Evolutionary conservation across 37 sponge, comb jelly and placozoan species (phyloP).

Genomic region (Halisarca cf. caerulea): DNA sequence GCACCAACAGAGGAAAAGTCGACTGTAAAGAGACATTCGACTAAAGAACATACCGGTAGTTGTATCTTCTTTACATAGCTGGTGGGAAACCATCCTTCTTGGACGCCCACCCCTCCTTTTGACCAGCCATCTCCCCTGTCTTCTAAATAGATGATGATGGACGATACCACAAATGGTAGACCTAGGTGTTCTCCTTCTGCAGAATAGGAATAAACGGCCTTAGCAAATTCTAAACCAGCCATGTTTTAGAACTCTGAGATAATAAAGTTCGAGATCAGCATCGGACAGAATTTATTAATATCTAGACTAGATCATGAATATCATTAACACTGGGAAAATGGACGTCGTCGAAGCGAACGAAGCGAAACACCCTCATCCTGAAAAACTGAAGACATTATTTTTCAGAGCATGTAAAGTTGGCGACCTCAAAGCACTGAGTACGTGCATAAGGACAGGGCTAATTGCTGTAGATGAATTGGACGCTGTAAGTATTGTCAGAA

Average conservation of each 20-base stretch:
- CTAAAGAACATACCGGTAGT: background rate
- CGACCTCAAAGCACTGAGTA: background rate
- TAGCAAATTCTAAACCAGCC: constrained; percentile 46
- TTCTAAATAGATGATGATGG: constrained; percentile 55
- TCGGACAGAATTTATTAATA: too few species aligned
- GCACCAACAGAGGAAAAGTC: too few species aligned
- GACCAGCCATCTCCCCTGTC: constrained; percentile 71
- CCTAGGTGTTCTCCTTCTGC: constrained; percentile 38
- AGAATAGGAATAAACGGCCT: constrained; percentile 52
- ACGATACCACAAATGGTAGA: constrained; percentile 44
- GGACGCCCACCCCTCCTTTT: constrained; percentile 48
- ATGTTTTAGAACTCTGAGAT: background rate
- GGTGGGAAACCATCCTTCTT: constrained; percentile 78
- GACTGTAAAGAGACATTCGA: too few species aligned
- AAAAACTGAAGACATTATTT: background rate
- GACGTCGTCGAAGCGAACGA: background rate
- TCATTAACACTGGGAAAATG: background rate
- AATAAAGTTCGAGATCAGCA: too few species aligned
- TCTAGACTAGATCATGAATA: too few species aligned
- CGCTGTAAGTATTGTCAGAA: background rate
- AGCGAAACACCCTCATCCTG: background rate
- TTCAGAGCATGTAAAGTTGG: constrained; percentile 9
- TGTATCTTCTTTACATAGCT: constrained; percentile 49
- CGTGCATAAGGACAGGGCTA: constrained; percentile 2
- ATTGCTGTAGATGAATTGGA: background rate